phyloP scores from a whole-genome alignment of 2,888 invertebrate species.

The Ptilodon capucinus region DNA sequence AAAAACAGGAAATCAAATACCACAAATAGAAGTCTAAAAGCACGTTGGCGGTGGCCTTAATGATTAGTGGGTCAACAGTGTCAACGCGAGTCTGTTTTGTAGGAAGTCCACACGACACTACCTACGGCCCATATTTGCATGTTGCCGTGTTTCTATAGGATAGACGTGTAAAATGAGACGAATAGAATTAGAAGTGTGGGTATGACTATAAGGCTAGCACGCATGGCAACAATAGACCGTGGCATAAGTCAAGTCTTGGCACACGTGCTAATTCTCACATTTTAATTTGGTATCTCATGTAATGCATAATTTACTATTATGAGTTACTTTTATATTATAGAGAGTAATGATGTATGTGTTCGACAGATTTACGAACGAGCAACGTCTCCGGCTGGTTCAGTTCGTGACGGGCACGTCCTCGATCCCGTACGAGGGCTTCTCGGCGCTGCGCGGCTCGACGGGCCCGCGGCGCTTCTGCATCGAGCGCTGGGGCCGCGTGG shows the following conservation, averaged over 20 bases:
- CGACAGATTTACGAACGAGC: slow-evolving; percentile 94
- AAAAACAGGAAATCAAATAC: slow-evolving; percentile 4
- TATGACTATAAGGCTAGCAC: too few species aligned
- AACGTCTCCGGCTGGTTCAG: slow-evolving; percentile 94
- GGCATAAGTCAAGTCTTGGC: too few species aligned
- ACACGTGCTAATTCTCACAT: too few species aligned
- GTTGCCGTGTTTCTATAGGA: too few species aligned
- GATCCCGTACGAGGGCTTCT: slow-evolving; percentile 98
- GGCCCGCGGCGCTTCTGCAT: slow-evolving; percentile 98
- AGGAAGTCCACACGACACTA: background rate
- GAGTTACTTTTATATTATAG: too few species aligned
- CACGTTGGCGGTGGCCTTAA: background rate
- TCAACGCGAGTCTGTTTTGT: background rate
- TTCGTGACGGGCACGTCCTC: slow-evolving; percentile 99
- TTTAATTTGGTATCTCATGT: too few species aligned
- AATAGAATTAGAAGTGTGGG: too few species aligned
- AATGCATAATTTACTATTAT: too few species aligned
- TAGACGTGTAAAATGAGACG: too few species aligned
- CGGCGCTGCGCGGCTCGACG: slow-evolving; percentile 96
- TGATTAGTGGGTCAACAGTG: background rate
- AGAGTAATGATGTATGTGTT: too few species aligned
- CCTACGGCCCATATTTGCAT: background rate
- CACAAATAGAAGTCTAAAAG: background rate
- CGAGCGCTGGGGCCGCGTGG: slow-evolving; percentile 98
- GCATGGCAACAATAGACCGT: too few species aligned